Percentiles rank a stretch among this genome's conserved stretches.
These are phyloP conservation scores for Belonocnema kinseyi DNA, from an alignment of 1,140 invertebrate species.

Conservation along the genomic window DNA sequence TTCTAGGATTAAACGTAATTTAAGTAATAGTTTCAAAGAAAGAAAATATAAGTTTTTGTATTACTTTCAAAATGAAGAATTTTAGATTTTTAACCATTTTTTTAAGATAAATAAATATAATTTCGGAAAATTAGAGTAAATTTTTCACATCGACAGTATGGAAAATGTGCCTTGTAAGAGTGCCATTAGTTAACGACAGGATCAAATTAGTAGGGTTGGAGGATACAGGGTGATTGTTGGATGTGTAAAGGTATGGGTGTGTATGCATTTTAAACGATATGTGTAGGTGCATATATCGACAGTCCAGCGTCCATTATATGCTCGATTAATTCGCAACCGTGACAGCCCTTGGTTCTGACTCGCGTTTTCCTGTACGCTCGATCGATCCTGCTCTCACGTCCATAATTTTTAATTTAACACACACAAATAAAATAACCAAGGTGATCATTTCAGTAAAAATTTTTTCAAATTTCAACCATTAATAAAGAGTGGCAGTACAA, in stretches of 20 bases:
- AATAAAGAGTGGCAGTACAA: no score
- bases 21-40: no score
- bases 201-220: slow-evolving; percentile 40
- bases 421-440: slow-evolving; percentile 53
- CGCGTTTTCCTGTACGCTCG: slow-evolving; percentile 53
- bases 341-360: slow-evolving; percentile 51
- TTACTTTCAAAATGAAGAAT: no score
- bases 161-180: background rate
- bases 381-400: slow-evolving; percentile 52
- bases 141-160: no score
- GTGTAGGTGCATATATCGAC: slow-evolving; percentile 61
- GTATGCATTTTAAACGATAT: slow-evolving; percentile 31
- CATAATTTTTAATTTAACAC: slow-evolving; percentile 60
- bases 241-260: slow-evolving; percentile 47
- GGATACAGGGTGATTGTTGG: slow-evolving; percentile 43
- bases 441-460: no score
- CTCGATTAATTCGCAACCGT: slow-evolving; percentile 71
- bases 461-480: no score
- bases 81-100: no score
- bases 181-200: slow-evolving; percentile 65
- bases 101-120: no score
- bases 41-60: no score
- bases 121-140: no score
- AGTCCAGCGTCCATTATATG: slow-evolving; percentile 72
- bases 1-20: no score